A percentile compares a stretch with the other conserved stretches of the same genome.
These are phyloP conservation scores for Pseudoatta argentina DNA, from an alignment of 1,140 invertebrate genomes.

Conservation along the genomic window DNA sequence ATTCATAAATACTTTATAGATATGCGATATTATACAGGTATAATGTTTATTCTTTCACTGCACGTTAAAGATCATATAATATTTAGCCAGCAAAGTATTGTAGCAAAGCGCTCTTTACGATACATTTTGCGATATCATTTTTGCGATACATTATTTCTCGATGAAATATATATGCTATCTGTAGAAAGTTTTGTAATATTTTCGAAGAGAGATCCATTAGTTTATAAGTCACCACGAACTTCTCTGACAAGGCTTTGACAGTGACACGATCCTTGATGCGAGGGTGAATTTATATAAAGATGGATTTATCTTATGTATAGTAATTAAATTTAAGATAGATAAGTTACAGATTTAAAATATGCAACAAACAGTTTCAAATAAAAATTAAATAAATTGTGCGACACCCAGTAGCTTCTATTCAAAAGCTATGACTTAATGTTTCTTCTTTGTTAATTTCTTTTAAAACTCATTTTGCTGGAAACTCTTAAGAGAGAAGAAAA, in stretches of 20 bases:
- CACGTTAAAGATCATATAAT: not conserved
- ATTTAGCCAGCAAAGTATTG: not conserved
- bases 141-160: conserved; percentile 7
- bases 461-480: not conserved
- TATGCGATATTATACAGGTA: not conserved
- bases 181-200: not conserved
- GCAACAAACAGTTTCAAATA: not conserved
- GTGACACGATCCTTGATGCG: not conserved
- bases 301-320: not conserved
- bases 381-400: conserved; percentile 18
- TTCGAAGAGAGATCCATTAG: conserved; percentile 1
- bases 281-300: not conserved
- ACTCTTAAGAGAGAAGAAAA: not conserved
- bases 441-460: conserved; percentile 41
- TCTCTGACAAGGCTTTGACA: not conserved
- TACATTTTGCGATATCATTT: too few species aligned
- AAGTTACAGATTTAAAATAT: not conserved
- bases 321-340: not conserved
- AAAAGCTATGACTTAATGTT: not conserved
- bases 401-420: not conserved
- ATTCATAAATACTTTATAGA: not conserved
- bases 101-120: not conserved
- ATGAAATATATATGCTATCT: not conserved
- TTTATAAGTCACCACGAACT: conserved; percentile 15
- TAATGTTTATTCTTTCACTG: not conserved